Conservation (phyloP, 2,888 invertebrate species). For the Microplitis deprimator region DNA sequence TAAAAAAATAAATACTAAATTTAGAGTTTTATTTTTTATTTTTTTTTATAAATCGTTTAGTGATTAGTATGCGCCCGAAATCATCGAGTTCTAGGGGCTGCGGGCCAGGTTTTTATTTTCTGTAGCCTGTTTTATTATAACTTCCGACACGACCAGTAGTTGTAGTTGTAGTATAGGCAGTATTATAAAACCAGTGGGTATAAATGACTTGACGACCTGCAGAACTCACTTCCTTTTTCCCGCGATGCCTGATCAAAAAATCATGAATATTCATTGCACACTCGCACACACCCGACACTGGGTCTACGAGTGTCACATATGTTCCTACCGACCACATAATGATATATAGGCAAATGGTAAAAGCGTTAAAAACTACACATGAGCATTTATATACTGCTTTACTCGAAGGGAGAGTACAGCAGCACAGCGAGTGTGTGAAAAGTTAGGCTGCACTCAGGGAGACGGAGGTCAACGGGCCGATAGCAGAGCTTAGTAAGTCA, state of each 20-base stretch:
- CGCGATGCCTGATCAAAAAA: constrained; percentile 67
- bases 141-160: constrained; percentile 28
- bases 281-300: neutral
- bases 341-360: neutral
- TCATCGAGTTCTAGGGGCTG: constrained; percentile 57
- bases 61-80: constrained; percentile 68
- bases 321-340: constrained; percentile 35
- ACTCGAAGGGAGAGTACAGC: too few relatives aligned
- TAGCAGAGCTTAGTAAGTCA: neutral
- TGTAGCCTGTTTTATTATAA: neutral
- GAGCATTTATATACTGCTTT: too few relatives aligned
- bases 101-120: constrained; percentile 51
- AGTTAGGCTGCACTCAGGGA: constrained; percentile 19
- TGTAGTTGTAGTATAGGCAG: neutral
- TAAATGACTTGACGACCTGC: constrained; percentile 57
- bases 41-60: constrained; percentile 7
- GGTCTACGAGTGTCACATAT: constrained; percentile 37
- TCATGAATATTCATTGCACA: constrained; percentile 67
- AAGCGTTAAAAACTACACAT: too few relatives aligned
- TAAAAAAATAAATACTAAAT: neutral
- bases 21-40: neutral
- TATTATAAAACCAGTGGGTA: constrained; percentile 31
- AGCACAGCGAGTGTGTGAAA: too few relatives aligned
- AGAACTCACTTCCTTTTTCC: constrained; percentile 67
- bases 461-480: neutral